Percentiles rank a stretch among this genome's conserved stretches.
phyloP scores from a whole-genome alignment of 2,888 invertebrate species.

The Gandaritis pyraliata region DNA sequence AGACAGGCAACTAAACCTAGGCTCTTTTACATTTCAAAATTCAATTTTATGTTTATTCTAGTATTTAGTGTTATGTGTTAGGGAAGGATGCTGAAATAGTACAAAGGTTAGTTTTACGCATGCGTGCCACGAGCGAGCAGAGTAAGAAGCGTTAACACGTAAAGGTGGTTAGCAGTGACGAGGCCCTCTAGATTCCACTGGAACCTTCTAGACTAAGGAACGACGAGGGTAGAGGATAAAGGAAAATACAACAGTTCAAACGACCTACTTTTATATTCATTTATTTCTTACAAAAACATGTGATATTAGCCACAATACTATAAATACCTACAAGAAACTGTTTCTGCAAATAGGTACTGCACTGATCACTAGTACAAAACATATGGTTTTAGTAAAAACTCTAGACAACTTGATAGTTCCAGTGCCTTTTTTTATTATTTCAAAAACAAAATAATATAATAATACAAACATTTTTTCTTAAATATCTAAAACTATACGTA shows the following conservation, averaged over 20 bases:
- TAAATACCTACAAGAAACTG: background rate
- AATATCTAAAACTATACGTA: background rate
- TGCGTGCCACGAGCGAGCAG: slow-evolving; percentile 79
- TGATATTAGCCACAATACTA: slow-evolving; percentile 1
- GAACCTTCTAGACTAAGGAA: slow-evolving; percentile 49
- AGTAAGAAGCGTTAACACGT: slow-evolving; percentile 69
- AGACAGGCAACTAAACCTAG: slow-evolving; percentile 58
- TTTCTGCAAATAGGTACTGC: background rate
- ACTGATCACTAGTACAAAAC: too few relatives aligned
- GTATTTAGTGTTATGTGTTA: slow-evolving; percentile 72
- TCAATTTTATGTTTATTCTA: slow-evolving; percentile 48
- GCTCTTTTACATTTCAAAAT: slow-evolving; percentile 35
- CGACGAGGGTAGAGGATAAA: slow-evolving; percentile 34
- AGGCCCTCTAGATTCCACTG: slow-evolving; percentile 54
- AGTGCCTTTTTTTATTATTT: background rate
- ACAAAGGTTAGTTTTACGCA: slow-evolving; percentile 80
- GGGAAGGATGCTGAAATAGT: slow-evolving; percentile 80
- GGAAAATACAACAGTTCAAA: slow-evolving; percentile 17
- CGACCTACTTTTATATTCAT: background rate
- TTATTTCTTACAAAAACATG: slow-evolving; percentile 1
- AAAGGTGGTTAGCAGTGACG: slow-evolving; percentile 73
- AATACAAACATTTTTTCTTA: background rate
- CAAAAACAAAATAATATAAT: background rate
- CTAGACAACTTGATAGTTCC: background rate
- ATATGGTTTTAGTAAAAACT: too few relatives aligned